Percentiles rank a stretch among this genome's conserved stretches.
phyloP scores from a whole-genome alignment of 2,797 vertebrate genomes.

The Neostethus bicornis region DNA sequence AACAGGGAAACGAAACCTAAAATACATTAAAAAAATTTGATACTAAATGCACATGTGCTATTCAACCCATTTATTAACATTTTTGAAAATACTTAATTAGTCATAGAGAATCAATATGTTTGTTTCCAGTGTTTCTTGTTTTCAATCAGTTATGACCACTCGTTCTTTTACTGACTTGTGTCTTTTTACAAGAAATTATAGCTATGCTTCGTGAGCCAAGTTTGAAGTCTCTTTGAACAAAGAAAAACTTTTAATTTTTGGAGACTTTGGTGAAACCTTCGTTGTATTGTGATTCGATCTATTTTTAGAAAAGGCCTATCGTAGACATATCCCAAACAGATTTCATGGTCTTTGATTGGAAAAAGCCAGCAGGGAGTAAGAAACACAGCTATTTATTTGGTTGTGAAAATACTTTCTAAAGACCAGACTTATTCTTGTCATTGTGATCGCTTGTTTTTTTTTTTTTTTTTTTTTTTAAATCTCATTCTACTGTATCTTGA shows the following conservation, averaged over 20 bases:
- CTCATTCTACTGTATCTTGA: conserved; percentile 47
- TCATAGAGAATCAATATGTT: too few species aligned
- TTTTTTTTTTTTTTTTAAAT: conserved; percentile 57
- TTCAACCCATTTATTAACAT: neutral
- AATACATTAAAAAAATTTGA: too few species aligned
- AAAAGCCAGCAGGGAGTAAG: conserved; percentile 34
- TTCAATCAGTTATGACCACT: too few species aligned
- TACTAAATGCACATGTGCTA: neutral
- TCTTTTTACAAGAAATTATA: too few species aligned
- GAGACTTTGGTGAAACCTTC: conserved; percentile 11
- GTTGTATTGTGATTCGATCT: conserved; percentile 30
- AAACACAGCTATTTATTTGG: conserved; percentile 51
- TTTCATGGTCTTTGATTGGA: conserved; percentile 49
- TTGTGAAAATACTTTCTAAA: conserved; percentile 33
- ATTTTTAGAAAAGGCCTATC: conserved; percentile 30
- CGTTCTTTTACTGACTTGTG: too few species aligned
- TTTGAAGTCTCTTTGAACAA: too few species aligned
- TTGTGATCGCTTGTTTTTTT: conserved; percentile 62
- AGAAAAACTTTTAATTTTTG: neutral
- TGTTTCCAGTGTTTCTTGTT: too few species aligned
- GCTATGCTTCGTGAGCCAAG: too few species aligned
- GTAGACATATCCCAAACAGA: conserved; percentile 50
- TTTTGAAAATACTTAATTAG: neutral
- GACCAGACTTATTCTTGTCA: conserved; percentile 37
- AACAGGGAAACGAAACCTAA: neutral